Evolutionary conservation across 2,888 invertebrate genomes (phyloP).

Genomic region (Heliconius hortense): DNA sequence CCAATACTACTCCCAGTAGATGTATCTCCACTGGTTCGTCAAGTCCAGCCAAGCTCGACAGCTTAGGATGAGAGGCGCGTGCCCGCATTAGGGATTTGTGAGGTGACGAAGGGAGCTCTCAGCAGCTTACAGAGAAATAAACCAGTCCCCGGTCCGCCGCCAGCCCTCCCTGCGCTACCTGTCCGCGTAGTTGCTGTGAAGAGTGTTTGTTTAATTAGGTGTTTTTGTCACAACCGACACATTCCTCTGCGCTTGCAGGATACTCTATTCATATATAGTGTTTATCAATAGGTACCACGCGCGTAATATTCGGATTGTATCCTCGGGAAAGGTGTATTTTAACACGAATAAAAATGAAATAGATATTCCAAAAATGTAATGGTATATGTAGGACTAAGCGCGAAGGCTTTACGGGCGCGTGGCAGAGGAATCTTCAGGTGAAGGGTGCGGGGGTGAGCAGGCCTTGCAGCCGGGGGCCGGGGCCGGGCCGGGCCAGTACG

Average conservation of each 20-base stretch:
- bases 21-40: neutral
- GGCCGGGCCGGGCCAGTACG: conserved; percentile 45
- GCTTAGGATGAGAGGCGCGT: neutral
- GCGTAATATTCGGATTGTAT: neutral
- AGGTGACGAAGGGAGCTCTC: conserved; percentile 54
- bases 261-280: neutral
- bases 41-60: too few relatives aligned
- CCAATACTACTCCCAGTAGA: neutral
- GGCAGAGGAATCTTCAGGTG: conserved; percentile 38
- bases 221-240: neutral
- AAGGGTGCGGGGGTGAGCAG: conserved; percentile 38
- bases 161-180: conserved; percentile 41
- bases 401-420: conserved; percentile 38
- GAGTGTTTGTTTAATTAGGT: conserved; percentile 14
- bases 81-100: conserved; percentile 9
- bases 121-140: conserved; percentile 70
- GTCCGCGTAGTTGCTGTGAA: neutral
- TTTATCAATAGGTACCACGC: neutral
- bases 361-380: neutral
- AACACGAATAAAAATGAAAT: conserved; percentile 1
- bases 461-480: conserved; percentile 28
- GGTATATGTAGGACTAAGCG: conserved; percentile 28
- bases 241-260: neutral
- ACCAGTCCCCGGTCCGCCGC: conserved; percentile 59
- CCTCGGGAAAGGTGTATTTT: neutral